Evolutionary conservation across 1,140 invertebrate genomes (phyloP).

Genomic region (Coelopa frigida): DNA sequence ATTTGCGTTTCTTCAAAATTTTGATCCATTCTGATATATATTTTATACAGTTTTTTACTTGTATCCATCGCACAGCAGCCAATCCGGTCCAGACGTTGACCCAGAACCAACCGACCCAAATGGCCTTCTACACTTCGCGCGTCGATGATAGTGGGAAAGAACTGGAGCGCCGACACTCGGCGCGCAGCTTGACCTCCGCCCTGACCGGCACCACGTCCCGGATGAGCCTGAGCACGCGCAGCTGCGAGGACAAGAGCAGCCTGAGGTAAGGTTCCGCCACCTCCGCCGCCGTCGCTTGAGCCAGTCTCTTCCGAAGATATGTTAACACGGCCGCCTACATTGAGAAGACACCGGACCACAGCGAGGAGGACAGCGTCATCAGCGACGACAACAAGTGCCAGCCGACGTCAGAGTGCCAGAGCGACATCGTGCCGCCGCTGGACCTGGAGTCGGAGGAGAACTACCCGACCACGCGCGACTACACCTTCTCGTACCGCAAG

Average conservation of each 20-base stretch:
- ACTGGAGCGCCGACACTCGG: conserved; percentile 8
- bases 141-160: conserved; percentile 9
- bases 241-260: conserved; percentile 5
- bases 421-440: conserved; percentile 15
- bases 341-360: conserved; percentile 8
- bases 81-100: no score
- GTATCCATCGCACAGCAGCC: no score
- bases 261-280: conserved; percentile 6
- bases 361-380: background rate
- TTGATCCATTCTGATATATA: no score
- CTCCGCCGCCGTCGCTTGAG: background rate
- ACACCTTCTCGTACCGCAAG: conserved; percentile 9
- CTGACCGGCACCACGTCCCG: background rate
- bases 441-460: conserved; percentile 15
- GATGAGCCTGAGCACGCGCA: conserved; percentile 8
- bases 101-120: background rate
- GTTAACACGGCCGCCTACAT: conserved; percentile 13
- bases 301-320: no score
- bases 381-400: background rate
- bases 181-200: conserved; percentile 5
- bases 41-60: no score
- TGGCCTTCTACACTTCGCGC: conserved; percentile 10
- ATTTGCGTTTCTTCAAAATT: no score
- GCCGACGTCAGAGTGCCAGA: conserved; percentile 1
- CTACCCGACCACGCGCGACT: conserved; percentile 9